These are phyloP conservation scores for Boloria euphrosyne DNA, from an alignment of 2,888 invertebrate species.

Conservation along the genomic window DNA sequence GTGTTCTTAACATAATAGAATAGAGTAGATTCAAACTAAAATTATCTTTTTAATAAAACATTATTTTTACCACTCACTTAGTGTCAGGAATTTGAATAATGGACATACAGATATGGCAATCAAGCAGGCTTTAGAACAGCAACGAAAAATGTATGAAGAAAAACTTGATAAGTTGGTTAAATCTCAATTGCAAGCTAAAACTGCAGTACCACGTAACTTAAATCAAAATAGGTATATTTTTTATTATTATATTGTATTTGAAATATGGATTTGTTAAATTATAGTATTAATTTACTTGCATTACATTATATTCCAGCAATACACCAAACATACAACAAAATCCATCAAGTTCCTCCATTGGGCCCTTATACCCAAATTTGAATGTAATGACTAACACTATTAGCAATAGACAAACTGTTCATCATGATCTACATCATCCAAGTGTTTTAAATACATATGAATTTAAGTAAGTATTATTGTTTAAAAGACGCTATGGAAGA, in stretches of 20 bases:
- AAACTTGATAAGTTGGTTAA: constrained; percentile 32
- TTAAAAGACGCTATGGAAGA: too few relatives aligned
- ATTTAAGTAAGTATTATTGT: constrained; percentile 4
- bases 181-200: constrained; percentile 16
- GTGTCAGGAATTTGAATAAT: not conserved
- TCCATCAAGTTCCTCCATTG: constrained; percentile 2
- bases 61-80: not conserved
- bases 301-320: too few relatives aligned
- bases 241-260: not conserved
- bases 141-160: constrained; percentile 38
- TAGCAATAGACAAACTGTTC: not conserved
- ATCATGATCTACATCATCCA: not conserved
- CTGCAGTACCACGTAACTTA: not conserved
- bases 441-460: not conserved
- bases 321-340: not conserved
- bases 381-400: constrained; percentile 19
- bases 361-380: constrained; percentile 40
- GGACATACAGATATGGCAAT: constrained; percentile 1
- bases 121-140: constrained; percentile 33
- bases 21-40: too few relatives aligned
- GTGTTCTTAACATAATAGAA: too few relatives aligned
- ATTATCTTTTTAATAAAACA: too few relatives aligned
- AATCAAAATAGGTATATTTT: not conserved
- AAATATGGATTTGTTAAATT: too few relatives aligned
- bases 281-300: too few relatives aligned